phyloP scores from a whole-genome alignment of 2,888 invertebrate species.

The Drosophila sordidapex region DNA sequence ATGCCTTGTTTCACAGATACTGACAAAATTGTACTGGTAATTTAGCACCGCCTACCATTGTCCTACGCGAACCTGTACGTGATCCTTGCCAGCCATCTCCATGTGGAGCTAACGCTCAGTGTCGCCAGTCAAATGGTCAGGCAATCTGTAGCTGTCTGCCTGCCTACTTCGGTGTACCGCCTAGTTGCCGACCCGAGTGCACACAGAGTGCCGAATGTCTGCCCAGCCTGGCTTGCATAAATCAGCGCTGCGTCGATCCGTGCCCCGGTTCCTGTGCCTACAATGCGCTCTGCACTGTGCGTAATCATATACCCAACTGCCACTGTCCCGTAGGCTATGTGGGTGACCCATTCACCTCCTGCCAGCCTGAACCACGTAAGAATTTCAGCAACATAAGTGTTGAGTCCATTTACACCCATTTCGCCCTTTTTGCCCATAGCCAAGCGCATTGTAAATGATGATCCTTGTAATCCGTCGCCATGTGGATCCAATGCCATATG shows the following conservation, averaged over 20 bases:
- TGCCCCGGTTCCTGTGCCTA: slow-evolving; percentile 92
- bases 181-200: slow-evolving; percentile 90
- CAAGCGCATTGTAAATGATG: slow-evolving; percentile 74
- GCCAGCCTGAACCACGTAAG: slow-evolving; percentile 86
- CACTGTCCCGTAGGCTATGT: slow-evolving; percentile 89
- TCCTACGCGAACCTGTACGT: slow-evolving; percentile 70
- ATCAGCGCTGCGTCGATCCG: slow-evolving; percentile 91
- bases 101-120: slow-evolving; percentile 89
- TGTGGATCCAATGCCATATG: slow-evolving; percentile 90
- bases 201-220: slow-evolving; percentile 91
- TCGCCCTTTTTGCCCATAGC: slow-evolving; percentile 38
- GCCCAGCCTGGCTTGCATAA: slow-evolving; percentile 91
- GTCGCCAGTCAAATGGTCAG: slow-evolving; percentile 87
- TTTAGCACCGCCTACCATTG: slow-evolving; percentile 71
- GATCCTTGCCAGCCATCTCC: slow-evolving; percentile 89
- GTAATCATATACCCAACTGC: slow-evolving; percentile 91
- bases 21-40: slow-evolving; percentile 14
- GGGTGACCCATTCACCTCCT: slow-evolving; percentile 90
- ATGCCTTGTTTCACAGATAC: slow-evolving; percentile 61
- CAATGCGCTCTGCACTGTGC: slow-evolving; percentile 88
- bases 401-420: not conserved
- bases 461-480: slow-evolving; percentile 88
- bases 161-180: slow-evolving; percentile 90
- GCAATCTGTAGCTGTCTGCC: slow-evolving; percentile 88
- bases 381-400: slow-evolving; percentile 84